Conservation (phyloP, 2,888 invertebrate species). For the Gari tellinella region DNA sequence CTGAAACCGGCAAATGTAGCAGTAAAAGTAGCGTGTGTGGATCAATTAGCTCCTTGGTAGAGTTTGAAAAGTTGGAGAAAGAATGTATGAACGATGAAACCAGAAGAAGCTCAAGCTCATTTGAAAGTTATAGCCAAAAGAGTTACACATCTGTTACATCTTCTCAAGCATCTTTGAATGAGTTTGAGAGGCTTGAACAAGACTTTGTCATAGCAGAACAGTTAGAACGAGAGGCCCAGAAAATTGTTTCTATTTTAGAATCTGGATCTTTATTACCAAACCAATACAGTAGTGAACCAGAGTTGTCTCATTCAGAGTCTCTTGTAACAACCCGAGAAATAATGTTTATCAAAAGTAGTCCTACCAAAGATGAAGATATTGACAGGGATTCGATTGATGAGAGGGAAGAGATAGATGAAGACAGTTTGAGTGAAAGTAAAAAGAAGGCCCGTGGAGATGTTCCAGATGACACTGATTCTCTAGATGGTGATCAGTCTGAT, state of each 20-base stretch:
- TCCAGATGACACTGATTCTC: constrained; percentile 74
- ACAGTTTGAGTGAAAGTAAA: constrained; percentile 75
- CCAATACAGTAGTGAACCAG: constrained; percentile 58
- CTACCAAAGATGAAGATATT: constrained; percentile 59
- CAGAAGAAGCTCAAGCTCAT: constrained; percentile 82
- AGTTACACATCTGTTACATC: constrained; percentile 80
- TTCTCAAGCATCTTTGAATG: constrained; percentile 80
- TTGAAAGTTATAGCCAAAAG: constrained; percentile 71
- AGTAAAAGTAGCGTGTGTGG: constrained; percentile 76
- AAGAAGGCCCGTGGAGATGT: constrained; percentile 63
- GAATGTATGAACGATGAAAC: constrained; percentile 85
- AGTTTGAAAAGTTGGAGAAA: constrained; percentile 95
- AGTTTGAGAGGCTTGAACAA: constrained; percentile 83
- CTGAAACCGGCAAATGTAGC: constrained; percentile 46
- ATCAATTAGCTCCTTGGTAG: constrained; percentile 90
- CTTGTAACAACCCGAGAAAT: constrained; percentile 55
- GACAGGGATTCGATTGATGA: constrained; percentile 78
- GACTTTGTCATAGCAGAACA: constrained; percentile 78
- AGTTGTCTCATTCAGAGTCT: constrained; percentile 50
- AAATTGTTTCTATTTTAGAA: constrained; percentile 82
- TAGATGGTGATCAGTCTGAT: constrained; percentile 77
- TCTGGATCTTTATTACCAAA: constrained; percentile 77
- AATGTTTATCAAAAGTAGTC: constrained; percentile 27
- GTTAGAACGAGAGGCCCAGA: constrained; percentile 83
- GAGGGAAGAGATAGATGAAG: constrained; percentile 73